Conservation (phyloP, 2,113 vertebrate species). For the Grus americana region DNA sequence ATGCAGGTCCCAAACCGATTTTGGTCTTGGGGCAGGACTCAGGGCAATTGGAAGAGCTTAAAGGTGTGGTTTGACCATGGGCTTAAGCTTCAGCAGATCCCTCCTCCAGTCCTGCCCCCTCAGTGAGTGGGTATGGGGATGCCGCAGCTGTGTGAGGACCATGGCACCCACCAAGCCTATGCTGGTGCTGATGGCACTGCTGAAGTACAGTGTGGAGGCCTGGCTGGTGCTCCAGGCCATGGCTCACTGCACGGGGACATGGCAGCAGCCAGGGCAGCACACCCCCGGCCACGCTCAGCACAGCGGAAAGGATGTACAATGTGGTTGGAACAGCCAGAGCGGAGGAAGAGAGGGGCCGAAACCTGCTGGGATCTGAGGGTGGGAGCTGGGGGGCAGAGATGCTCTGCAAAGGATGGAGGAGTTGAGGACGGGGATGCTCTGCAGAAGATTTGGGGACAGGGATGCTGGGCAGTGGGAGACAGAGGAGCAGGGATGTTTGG, state of each 20-base stretch:
- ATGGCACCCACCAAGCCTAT: neutral
- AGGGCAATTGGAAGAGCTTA: neutral
- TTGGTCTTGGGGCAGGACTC: neutral
- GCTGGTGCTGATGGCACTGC: neutral
- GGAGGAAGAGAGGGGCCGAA: neutral
- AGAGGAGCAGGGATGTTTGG: neutral
- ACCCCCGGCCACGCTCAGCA: accelerated
- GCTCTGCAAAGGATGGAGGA: accelerated
- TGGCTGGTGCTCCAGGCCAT: neutral
- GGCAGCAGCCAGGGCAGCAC: neutral
- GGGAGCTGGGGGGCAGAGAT: neutral
- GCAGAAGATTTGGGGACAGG: neutral
- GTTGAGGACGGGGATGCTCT: accelerated
- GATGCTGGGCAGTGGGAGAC: accelerated
- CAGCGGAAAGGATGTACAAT: accelerated
- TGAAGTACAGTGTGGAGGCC: neutral
- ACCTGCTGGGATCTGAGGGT: neutral
- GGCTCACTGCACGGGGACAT: accelerated
- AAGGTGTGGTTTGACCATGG: neutral
- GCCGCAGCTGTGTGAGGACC: accelerated
- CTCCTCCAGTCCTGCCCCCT: neutral
- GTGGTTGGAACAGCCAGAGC: neutral
- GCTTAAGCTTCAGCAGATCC: neutral
- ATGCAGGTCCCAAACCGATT: neutral
- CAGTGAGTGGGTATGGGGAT: accelerated